phyloP scores from a whole-genome alignment of 2,113 vertebrate species.

The Glaucomys volans region DNA sequence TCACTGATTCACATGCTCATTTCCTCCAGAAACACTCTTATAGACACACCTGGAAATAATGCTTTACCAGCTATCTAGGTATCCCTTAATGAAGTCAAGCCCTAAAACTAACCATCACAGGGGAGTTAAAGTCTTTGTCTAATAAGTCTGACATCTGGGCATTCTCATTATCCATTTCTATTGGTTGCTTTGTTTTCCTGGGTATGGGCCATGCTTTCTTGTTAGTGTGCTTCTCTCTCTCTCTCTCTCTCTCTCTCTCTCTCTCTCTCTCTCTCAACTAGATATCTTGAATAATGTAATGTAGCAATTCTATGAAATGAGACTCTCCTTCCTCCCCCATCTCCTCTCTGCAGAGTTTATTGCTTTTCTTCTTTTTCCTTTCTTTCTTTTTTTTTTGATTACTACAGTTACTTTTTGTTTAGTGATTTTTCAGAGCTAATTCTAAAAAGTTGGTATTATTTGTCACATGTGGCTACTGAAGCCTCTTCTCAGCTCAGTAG shows the following conservation, averaged over 20 bases:
- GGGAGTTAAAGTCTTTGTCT: not conserved
- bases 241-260: too few relatives aligned
- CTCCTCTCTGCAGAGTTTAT: not conserved
- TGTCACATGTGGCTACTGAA: not conserved
- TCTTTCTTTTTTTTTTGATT: not conserved
- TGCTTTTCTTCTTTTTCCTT: not conserved
- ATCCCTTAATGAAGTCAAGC: not conserved
- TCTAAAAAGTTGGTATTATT: not conserved
- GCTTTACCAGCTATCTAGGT: not conserved
- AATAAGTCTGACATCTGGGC: not conserved
- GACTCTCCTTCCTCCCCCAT: not conserved
- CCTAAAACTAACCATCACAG: not conserved
- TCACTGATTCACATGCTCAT: not conserved
- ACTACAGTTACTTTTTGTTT: not conserved
- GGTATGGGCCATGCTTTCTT: not conserved
- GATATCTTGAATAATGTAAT: not conserved
- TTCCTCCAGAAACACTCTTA: not conserved
- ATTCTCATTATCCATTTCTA: not conserved
- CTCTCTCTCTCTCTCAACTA: not conserved
- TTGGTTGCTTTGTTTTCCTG: not conserved
- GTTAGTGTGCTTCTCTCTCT: too few relatives aligned
- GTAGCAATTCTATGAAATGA: not conserved
- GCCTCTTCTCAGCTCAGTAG: not conserved
- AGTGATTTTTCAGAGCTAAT: not conserved
- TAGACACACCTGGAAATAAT: not conserved